Conservation (phyloP, 2,113 vertebrate genomes). For the Xenus cinereus region DNA sequence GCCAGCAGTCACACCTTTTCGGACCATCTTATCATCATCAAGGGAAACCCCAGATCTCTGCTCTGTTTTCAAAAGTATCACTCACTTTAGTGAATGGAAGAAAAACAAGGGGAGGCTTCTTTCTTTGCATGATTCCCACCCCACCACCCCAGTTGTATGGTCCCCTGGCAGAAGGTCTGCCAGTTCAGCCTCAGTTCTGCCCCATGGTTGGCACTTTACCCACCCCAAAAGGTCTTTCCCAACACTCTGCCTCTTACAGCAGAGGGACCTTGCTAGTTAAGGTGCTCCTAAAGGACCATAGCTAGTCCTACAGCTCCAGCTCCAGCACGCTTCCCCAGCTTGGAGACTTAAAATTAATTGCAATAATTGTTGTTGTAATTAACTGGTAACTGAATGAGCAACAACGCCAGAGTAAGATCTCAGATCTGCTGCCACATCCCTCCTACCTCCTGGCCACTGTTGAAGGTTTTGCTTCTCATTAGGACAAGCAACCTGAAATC, state of each 20-base stretch:
- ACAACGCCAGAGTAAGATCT: background rate
- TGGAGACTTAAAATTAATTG: background rate
- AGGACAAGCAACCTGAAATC: background rate
- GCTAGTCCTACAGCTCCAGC: background rate
- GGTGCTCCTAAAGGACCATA: background rate
- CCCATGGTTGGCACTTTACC: background rate
- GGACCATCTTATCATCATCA: background rate
- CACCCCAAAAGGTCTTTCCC: background rate
- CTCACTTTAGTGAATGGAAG: background rate
- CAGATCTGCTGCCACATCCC: background rate
- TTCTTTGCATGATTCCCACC: background rate
- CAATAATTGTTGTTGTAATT: background rate
- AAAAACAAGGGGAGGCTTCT: background rate
- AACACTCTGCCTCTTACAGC: background rate
- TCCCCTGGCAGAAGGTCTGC: background rate
- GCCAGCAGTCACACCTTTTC: background rate
- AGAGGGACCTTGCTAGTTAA: fast-evolving
- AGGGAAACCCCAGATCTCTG: background rate
- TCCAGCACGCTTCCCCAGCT: background rate
- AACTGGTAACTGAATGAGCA: background rate
- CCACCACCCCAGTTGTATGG: background rate
- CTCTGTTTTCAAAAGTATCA: background rate
- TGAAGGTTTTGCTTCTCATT: background rate
- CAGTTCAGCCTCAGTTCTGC: background rate
- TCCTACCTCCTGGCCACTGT: background rate